A percentile compares a stretch with the other conserved stretches of the same genome.
Evolutionary conservation across 2,113 vertebrate genomes (phyloP).

Genomic region (Ceyx melanurus): DNA sequence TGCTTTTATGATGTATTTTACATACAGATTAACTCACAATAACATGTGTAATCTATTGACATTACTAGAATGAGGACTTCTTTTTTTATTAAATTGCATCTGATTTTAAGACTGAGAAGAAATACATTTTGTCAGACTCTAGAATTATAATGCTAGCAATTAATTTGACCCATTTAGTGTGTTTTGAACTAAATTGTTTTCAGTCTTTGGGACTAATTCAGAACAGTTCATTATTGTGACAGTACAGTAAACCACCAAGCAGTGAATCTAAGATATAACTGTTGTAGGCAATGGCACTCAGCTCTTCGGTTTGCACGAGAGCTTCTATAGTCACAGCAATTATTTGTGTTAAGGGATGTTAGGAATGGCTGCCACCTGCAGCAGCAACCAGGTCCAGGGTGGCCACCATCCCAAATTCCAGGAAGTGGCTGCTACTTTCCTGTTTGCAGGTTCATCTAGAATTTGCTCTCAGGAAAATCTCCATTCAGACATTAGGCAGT

Average conservation of each 20-base stretch:
- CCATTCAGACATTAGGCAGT: neutral
- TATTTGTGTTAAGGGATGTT: neutral
- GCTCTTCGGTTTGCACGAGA: neutral
- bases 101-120: neutral
- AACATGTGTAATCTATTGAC: neutral
- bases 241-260: neutral
- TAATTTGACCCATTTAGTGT: neutral
- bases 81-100: neutral
- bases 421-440: neutral
- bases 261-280: neutral
- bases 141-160: neutral
- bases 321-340: neutral
- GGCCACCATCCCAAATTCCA: neutral
- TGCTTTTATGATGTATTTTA: neutral
- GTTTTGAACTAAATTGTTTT: neutral
- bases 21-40: neutral
- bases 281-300: neutral
- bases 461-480: neutral
- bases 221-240: neutral
- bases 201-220: neutral
- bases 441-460: neutral
- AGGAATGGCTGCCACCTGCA: neutral
- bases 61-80: neutral
- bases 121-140: neutral
- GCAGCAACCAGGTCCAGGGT: fast-evolving